These are phyloP conservation scores for Meteorus sp. DNA, from an alignment of 1,140 invertebrate species.

Conservation along the genomic window DNA sequence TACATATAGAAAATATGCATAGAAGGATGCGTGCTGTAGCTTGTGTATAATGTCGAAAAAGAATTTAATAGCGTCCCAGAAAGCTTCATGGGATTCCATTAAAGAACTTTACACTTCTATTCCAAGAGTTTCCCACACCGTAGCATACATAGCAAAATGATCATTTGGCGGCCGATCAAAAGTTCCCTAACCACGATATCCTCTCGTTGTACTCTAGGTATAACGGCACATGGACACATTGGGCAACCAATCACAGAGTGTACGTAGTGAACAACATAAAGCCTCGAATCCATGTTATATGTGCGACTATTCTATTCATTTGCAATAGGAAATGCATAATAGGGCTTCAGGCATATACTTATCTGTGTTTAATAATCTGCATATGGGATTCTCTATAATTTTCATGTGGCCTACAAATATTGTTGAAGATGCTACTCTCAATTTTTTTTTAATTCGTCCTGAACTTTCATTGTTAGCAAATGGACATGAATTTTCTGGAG, in stretches of 20 bases:
- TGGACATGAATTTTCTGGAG: too few species aligned
- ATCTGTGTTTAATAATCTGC: too few species aligned
- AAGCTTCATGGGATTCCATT: conserved; percentile 17
- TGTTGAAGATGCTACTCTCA: too few species aligned
- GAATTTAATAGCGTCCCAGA: conserved; percentile 23
- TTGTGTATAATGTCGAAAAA: not conserved
- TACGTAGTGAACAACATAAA: conserved; percentile 32
- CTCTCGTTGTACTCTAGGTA: conserved; percentile 27
- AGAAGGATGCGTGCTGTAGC: not conserved
- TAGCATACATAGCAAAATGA: conserved; percentile 11
- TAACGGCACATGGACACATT: conserved; percentile 54
- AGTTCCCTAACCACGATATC: conserved; percentile 42
- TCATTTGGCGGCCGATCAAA: conserved; percentile 42
- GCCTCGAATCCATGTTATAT: too few species aligned
- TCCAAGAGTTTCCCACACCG: conserved; percentile 20
- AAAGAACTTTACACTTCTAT: conserved; percentile 24
- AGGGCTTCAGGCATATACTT: too few species aligned
- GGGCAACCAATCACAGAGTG: conserved; percentile 37
- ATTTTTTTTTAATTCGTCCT: too few species aligned
- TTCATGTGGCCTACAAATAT: too few species aligned
- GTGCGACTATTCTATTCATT: too few species aligned
- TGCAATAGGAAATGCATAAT: too few species aligned
- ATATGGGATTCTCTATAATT: too few species aligned
- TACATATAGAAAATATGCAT: too few species aligned
- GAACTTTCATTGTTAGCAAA: too few species aligned